Conservation (phyloP, 2,797 vertebrate species). For the Serranus cabrilla region DNA sequence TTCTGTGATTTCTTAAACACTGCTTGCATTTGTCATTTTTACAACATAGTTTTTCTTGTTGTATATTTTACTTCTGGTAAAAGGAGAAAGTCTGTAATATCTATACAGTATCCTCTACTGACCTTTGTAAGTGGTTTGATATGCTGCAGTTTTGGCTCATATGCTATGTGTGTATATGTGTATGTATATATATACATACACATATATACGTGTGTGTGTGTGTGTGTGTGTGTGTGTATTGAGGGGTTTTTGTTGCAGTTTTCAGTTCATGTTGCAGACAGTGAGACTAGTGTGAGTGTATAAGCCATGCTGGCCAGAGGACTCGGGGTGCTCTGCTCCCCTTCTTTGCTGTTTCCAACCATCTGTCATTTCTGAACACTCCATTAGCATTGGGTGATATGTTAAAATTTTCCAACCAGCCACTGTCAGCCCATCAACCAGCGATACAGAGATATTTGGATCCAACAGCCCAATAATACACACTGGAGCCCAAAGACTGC, state of each 20-base stretch:
- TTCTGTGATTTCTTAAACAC: conserved; percentile 48
- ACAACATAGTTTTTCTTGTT: conserved; percentile 11
- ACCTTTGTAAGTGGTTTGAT: background rate
- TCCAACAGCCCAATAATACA: no score
- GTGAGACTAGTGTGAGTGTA: conserved; percentile 39
- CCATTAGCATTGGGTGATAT: background rate
- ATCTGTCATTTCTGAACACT: conserved; percentile 33
- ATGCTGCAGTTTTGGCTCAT: background rate
- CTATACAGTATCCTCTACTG: background rate
- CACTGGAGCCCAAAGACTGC: no score
- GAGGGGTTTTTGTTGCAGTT: conserved; percentile 7
- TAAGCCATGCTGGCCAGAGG: conserved; percentile 18
- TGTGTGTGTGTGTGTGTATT: no score
- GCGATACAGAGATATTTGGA: no score
- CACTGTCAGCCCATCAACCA: no score
- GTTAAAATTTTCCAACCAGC: no score
- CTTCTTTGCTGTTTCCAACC: conserved; percentile 22
- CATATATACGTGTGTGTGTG: no score
- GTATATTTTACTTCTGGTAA: background rate
- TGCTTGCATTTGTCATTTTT: conserved; percentile 38
- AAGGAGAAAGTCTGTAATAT: background rate
- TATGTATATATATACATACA: no score
- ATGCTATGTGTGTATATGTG: no score
- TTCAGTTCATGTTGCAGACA: conserved; percentile 30
- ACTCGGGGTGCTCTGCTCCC: background rate